Base-by-base conservation (phyloP, 1,140 invertebrate genomes). In the Brachionus manjavacas region DNA sequence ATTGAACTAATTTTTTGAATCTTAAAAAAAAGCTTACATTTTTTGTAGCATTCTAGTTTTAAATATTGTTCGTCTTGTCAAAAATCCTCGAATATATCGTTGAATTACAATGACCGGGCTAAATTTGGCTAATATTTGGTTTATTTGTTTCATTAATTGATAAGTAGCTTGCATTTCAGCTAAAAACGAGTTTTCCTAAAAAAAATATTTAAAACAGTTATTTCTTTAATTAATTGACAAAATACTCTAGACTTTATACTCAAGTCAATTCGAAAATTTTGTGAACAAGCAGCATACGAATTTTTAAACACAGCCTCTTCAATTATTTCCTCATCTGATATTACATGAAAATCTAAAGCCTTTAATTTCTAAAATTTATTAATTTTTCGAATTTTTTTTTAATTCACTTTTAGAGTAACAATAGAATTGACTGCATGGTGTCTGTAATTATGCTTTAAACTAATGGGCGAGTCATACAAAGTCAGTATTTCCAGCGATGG, bases 291-390 rank as follows among this genome's bases (percentile, higher is more conserved):
- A 20, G 86, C 46, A 85, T 87, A 89, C 35, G 78, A 74, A 9
- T 87, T 87, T 43, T 85, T 85, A 85, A 89, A 88, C n/a, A 86
- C 66, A 6, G 88, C 87, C 86, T 90, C 89, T 84, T 90, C 89
- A 84, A 90, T 89, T 49, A 90, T 89, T 85, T 90, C 89, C 83
- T 90, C 89, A 86, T 89, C 89, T 12, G 89, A 89, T 8, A 90
- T 86, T 6, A 89, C 87, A 86, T 87, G 85, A 70, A 87, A 72
- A 83, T 90, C 89, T 12, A 90, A 74, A 25, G 88, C 89, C 85
- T 89, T 88, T 25, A 41, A 39, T 72, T 43, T 43, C 16, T n/a
- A 43, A 16, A n/a, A 31, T 39, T 31, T 16, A 68, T 31, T 12
- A 31, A 35, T n/a, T 35, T n/a, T 31, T 14, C 11, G 1, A 11